Evolutionary conservation across 2,797 vertebrate genomes (phyloP), one percentile per base, ranked within the genome.

Genomic region (Lerista edwardsae): DNA sequence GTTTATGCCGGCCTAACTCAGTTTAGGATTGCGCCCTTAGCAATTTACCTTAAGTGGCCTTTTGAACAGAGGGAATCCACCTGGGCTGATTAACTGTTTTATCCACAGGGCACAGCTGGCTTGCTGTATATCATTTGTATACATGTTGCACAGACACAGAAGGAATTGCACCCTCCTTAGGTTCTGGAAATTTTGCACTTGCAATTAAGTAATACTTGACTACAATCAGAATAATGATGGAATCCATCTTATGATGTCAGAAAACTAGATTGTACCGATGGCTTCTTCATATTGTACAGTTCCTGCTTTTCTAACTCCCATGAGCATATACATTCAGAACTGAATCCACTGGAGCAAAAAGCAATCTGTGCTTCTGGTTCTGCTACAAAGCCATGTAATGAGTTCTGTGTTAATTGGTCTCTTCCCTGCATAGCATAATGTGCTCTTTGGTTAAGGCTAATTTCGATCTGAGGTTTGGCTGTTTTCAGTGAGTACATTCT

Each of bases 401-500:
- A 74, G 9, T 1, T 0, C 0, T 83, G 47, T 39, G 6, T 75
- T 72, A 83, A 51, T 75, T 76, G 25, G 1, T 19, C 76, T 69
- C 65, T 17, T 67, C 31, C 65, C n/a, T 31, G n/a, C 19, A 36
- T 69, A 74, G 9, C 73, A 5, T 1, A 0, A 0, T 82, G 31
- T 39, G 10, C 74, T 75, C 83, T 41, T 77, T 76, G 25, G 2
- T 25, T 74, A 4, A 77, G 0, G 59, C 75, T 74, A 44, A 74
- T 78, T 4, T 51, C 41, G 81, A 1, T 4, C 80, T 36, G 79
- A 85, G 82, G 1, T 1, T 65, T 88, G 10, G 47, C 5, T 75
- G 19, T 84, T 86, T 85, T 78, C 62, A 75, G 7, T 59, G 65
- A 81, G 25, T 82, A 82, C 73, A 87, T 14, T 17, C 80, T 62